These are phyloP conservation scores for Coremacera marginata DNA, from an alignment of 2,888 invertebrate species.

Conservation along the genomic window DNA sequence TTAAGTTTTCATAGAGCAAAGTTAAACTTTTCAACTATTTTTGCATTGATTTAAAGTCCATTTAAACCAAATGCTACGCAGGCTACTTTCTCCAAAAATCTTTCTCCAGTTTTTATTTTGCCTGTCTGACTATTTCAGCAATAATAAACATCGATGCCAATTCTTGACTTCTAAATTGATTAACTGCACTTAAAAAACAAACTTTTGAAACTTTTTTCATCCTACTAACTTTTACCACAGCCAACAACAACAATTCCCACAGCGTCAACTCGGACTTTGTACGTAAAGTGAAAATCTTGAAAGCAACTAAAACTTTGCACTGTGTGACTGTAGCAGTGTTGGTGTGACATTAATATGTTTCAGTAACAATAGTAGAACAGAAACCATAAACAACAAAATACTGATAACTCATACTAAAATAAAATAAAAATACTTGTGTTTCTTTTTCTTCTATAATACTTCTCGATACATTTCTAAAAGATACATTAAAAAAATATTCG, in stretches of 20 bases:
- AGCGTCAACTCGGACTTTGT: slow-evolving; percentile 6
- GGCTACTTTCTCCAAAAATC: too few relatives aligned
- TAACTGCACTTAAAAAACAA: slow-evolving; percentile 67
- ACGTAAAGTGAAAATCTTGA: slow-evolving; percentile 16
- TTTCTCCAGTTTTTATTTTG: background rate
- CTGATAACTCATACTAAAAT: background rate
- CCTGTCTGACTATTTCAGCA: background rate
- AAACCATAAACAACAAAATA: background rate
- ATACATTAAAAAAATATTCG: background rate
- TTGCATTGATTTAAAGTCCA: background rate
- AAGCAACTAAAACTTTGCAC: slow-evolving; percentile 32
- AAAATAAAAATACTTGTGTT: background rate
- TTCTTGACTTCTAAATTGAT: slow-evolving; percentile 60
- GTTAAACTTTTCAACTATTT: background rate
- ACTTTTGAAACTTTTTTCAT: slow-evolving; percentile 50
- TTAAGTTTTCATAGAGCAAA: background rate
- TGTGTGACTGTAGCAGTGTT: background rate
- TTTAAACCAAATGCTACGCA: background rate
- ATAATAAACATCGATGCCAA: slow-evolving; percentile 21
- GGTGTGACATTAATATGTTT: background rate
- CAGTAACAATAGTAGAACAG: background rate
- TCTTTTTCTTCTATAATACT: background rate
- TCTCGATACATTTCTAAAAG: background rate
- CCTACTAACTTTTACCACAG: background rate
- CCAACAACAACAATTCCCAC: background rate